Base-by-base conservation (phyloP, 1,140 invertebrate genomes). In the Scaptodrosophila lebanonensis region DNA sequence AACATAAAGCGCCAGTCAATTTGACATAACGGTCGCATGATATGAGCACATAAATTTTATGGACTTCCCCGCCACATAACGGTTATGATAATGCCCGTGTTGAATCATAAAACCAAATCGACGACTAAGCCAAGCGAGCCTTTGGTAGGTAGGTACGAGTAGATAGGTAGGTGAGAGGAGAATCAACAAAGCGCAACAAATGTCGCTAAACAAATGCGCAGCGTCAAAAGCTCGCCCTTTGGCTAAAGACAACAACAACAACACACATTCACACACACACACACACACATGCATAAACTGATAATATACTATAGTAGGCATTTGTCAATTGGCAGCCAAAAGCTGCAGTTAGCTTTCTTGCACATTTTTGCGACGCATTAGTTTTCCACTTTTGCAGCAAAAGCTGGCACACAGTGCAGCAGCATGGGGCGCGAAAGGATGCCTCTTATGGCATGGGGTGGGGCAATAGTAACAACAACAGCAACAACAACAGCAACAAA, bases 21-120 rank as follows among this genome's bases (percentile, higher is more conserved):
- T 77, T 73, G 60, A 17, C 49, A 68, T 65, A 77, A 61, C 56
- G 52, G n/a, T n/a, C n/a, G n/a, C n/a, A n/a, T n/a, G n/a, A n/a
- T n/a, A n/a, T n/a, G n/a, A n/a, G n/a, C n/a, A n/a, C n/a, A n/a
- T n/a, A n/a, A n/a, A n/a, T n/a, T n/a, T n/a, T n/a, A n/a, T n/a
- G n/a, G n/a, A n/a, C n/a, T n/a, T n/a, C n/a, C n/a, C n/a, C n/a
- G n/a, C n/a, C n/a, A 49, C 53, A 16, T 17, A 54, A 60, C 48
- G 68, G 63, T 54, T 73, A 68, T 77, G 79, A 77, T 79, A 73
- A 79, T 79, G 65, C 64, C 68, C 73, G 53, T 79, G 72, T 73
- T 60, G 69, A 36, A 51, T 65, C 75, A 61, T 79, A 79, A 77
- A 77, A 77, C 64, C 44, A 39, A 30, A 50, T 20, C 18, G 15